A percentile compares a stretch with the other conserved stretches of the same genome.
Conservation (phyloP, 2,113 vertebrate genomes). For the Actenoides lindsayi region DNA sequence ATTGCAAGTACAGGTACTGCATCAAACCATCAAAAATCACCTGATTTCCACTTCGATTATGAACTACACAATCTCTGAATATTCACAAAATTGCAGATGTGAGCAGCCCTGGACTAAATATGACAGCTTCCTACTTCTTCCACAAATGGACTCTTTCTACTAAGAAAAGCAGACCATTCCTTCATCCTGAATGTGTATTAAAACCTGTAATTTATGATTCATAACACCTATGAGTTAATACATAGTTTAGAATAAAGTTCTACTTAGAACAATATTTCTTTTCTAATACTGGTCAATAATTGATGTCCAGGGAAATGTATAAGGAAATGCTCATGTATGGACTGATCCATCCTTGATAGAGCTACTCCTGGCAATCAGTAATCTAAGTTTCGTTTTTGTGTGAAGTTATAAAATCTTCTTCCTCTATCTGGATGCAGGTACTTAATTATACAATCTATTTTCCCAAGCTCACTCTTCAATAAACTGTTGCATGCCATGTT, state of each 20-base stretch:
- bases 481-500: neutral
- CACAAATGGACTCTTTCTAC: neutral
- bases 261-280: neutral
- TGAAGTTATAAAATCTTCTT: neutral
- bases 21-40: neutral
- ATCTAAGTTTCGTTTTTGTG: neutral
- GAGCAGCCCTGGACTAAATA: neutral
- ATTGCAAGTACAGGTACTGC: neutral
- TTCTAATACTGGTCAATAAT: neutral
- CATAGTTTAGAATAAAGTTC: neutral
- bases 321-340: neutral
- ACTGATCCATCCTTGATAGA: neutral
- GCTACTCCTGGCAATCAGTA: neutral
- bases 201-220: neutral
- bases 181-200: neutral
- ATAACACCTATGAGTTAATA: neutral
- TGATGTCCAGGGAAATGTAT: neutral
- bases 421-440: neutral
- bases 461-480: neutral
- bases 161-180: neutral
- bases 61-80: neutral
- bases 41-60: neutral
- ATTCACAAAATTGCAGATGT: neutral
- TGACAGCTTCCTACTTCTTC: neutral
- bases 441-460: neutral